A percentile compares a stretch with the other conserved stretches of the same genome.
phyloP scores from a whole-genome alignment of 1,140 invertebrate species.

The Aphelenchoides fujianensis region DNA sequence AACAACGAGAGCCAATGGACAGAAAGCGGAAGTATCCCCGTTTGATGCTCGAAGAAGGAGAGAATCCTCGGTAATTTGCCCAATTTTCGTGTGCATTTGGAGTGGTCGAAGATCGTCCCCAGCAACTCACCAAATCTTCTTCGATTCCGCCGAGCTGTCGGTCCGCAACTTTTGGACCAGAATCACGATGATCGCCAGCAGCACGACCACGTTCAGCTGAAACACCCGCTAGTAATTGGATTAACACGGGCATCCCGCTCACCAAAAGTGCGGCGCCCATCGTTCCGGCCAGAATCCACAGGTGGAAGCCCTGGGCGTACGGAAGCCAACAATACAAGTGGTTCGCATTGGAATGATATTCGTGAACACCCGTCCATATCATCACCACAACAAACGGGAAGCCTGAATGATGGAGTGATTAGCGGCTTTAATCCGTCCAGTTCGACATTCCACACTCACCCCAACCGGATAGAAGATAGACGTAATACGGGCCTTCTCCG shows the following conservation, averaged over 20 bases:
- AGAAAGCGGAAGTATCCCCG: too few relatives aligned
- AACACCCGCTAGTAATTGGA: too few relatives aligned
- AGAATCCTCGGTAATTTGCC: too few relatives aligned
- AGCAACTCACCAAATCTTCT: constrained; percentile 56
- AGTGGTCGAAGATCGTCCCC: too few relatives aligned
- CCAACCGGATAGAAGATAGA: constrained; percentile 57
- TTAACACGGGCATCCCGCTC: too few relatives aligned
- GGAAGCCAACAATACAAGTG: constrained; percentile 60
- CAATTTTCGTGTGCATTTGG: too few relatives aligned
- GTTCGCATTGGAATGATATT: constrained; percentile 42
- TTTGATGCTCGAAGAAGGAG: too few relatives aligned
- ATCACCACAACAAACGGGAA: constrained; percentile 58
- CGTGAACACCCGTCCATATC: constrained; percentile 54
- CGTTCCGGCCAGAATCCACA: constrained; percentile 62
- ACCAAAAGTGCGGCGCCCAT: constrained; percentile 57
- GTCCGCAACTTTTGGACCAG: constrained; percentile 57
- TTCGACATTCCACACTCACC: constrained; percentile 43
- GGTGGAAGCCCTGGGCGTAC: constrained; percentile 59
- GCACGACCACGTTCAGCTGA: constrained; percentile 56
- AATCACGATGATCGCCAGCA: constrained; percentile 57
- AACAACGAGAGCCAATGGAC: too few relatives aligned
- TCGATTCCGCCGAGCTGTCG: constrained; percentile 58
- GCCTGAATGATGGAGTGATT: too few relatives aligned
- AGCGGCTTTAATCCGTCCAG: constrained; percentile 16
- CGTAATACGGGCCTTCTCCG: constrained; percentile 51